phyloP scores from a whole-genome alignment of 1,140 invertebrate species.

The Nephila pilipes region DNA sequence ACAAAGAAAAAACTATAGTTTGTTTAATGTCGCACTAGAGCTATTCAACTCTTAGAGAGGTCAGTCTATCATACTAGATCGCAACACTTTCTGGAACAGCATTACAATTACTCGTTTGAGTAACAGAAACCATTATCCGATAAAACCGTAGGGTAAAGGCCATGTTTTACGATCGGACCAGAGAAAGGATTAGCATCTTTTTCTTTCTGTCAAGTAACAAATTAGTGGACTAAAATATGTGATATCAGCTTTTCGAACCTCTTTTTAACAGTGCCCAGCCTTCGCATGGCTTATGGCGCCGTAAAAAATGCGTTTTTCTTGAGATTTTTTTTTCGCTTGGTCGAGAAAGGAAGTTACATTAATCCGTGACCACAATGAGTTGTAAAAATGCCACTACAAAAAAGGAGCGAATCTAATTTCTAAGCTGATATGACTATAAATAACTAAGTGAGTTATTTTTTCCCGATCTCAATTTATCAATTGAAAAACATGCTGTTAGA shows the following conservation, averaged over 20 bases:
- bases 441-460: no score
- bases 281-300: background rate
- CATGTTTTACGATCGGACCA: background rate
- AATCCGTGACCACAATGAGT: conserved; percentile 2
- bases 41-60: no score
- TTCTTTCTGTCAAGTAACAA: background rate
- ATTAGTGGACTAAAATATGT: conserved; percentile 8
- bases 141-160: background rate
- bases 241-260: background rate
- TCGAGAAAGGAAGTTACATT: background rate
- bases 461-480: no score
- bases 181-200: background rate
- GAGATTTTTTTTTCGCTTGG: background rate
- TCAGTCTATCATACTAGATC: no score
- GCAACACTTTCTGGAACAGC: no score
- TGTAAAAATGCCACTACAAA: background rate
- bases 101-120: no score
- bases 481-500: no score
- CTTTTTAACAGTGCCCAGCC: background rate
- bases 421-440: background rate
- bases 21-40: no score
- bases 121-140: no score
- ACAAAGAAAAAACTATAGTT: no score
- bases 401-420: background rate
- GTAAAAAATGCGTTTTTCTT: conserved; percentile 8